These are phyloP conservation scores for Lomographa bimaculata DNA, from an alignment of 2,888 invertebrate genomes.

Conservation along the genomic window DNA sequence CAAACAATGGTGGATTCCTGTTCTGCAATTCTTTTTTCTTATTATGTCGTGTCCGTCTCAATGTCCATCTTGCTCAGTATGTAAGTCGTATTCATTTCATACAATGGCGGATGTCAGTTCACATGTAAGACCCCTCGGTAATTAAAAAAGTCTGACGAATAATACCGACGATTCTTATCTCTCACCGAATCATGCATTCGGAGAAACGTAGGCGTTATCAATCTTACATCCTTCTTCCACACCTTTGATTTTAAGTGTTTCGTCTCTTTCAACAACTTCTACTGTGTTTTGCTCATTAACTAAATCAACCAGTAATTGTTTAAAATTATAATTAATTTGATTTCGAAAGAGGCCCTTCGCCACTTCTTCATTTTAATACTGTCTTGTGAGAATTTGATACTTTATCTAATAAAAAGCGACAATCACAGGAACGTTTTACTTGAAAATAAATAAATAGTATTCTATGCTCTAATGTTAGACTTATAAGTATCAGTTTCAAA, in stretches of 20 bases:
- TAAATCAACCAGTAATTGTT: conserved; percentile 75
- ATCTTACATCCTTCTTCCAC: conserved; percentile 61
- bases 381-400: conserved; percentile 70
- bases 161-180: conserved; percentile 82
- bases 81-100: conserved; percentile 72
- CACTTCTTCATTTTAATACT: conserved; percentile 62
- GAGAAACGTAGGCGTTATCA: conserved; percentile 78
- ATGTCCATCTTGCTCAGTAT: conserved; percentile 49
- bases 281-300: conserved; percentile 66
- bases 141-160: conserved; percentile 82
- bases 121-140: conserved; percentile 77
- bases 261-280: conserved; percentile 56
- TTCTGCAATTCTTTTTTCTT: conserved; percentile 14
- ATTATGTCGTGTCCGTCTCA: conserved; percentile 49
- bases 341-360: conserved; percentile 54
- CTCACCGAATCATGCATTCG: conserved; percentile 76
- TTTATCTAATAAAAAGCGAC: conserved; percentile 52
- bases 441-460: too few species aligned
- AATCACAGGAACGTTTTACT: conserved; percentile 25
- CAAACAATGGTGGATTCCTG: conserved; percentile 10
- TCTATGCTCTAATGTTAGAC: conserved; percentile 2
- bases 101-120: conserved; percentile 78
- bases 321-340: conserved; percentile 79
- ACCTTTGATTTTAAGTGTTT: conserved; percentile 33
- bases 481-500: conserved; percentile 7